These are phyloP conservation scores for Drosophila tsacasi DNA, from an alignment of 1,140 invertebrate genomes.

Conservation along the genomic window DNA sequence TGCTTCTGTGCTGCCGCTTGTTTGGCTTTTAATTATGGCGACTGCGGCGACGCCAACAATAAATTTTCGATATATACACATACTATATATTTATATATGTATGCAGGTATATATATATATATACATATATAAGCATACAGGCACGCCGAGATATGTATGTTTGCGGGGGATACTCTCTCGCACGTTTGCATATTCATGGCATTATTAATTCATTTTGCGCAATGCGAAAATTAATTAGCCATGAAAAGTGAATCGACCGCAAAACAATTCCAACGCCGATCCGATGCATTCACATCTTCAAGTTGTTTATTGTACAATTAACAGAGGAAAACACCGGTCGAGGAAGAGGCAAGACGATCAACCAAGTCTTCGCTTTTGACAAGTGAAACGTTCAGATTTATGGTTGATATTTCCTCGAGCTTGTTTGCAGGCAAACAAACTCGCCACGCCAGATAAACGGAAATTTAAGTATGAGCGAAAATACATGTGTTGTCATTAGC, in stretches of 20 bases:
- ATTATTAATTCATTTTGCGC: slow-evolving; percentile 83
- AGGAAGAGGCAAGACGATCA: neutral
- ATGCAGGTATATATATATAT: slow-evolving; percentile 6
- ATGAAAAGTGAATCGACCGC: slow-evolving; percentile 82
- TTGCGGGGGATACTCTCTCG: slow-evolving; percentile 22
- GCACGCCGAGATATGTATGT: slow-evolving; percentile 46
- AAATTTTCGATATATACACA: slow-evolving; percentile 55
- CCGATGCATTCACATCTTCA: slow-evolving; percentile 60
- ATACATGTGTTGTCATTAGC: slow-evolving; percentile 68
- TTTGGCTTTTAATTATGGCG: slow-evolving; percentile 83
- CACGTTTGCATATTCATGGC: slow-evolving; percentile 80
- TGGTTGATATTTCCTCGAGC: slow-evolving; percentile 33
- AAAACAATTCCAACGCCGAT: slow-evolving; percentile 62
- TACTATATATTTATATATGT: slow-evolving; percentile 15
- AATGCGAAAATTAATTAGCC: slow-evolving; percentile 84
- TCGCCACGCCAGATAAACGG: slow-evolving; percentile 27
- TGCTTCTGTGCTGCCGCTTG: slow-evolving; percentile 63
- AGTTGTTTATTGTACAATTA: slow-evolving; percentile 63
- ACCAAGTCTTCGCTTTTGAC: slow-evolving; percentile 23
- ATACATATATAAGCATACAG: slow-evolving; percentile 15
- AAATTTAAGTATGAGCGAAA: slow-evolving; percentile 53
- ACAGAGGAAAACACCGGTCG: neutral
- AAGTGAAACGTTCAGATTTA: slow-evolving; percentile 48
- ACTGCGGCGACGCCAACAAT: slow-evolving; percentile 74
- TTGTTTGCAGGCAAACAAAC: slow-evolving; percentile 22